Conservation (phyloP, 2,888 invertebrate species). For the Drosophila multiciliata region DNA sequence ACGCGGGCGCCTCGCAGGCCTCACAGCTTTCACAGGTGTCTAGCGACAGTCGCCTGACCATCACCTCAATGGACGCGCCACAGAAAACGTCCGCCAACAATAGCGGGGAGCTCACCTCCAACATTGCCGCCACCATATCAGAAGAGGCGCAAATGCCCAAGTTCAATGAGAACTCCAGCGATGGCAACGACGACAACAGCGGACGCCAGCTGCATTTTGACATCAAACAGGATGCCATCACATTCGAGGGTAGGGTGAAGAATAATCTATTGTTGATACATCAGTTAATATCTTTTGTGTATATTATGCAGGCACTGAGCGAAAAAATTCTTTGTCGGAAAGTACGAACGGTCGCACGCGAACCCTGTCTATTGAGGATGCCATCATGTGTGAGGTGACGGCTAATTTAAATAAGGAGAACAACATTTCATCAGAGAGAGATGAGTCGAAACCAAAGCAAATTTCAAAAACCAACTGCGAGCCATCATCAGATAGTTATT, state of each 20-base stretch:
- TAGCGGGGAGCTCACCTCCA: constrained; percentile 71
- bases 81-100: constrained; percentile 84
- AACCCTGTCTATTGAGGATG: constrained; percentile 62
- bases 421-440: constrained; percentile 27
- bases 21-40: constrained; percentile 88
- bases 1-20: constrained; percentile 86
- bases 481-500: constrained; percentile 20
- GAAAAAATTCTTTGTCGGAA: constrained; percentile 61
- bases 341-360: constrained; percentile 24
- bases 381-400: constrained; percentile 66
- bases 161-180: constrained; percentile 82
- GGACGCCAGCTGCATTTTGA: constrained; percentile 79
- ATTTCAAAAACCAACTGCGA: constrained; percentile 5
- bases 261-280: neutral
- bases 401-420: constrained; percentile 52
- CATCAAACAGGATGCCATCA: constrained; percentile 84
- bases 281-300: neutral
- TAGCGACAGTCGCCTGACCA: constrained; percentile 86
- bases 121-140: constrained; percentile 83
- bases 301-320: constrained; percentile 72
- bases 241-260: constrained; percentile 80
- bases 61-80: constrained; percentile 84
- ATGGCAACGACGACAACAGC: constrained; percentile 49
- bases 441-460: constrained; percentile 17
- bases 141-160: constrained; percentile 85